Base-by-base conservation (phyloP, 2,888 invertebrate genomes). In the Rotaria sp. region DNA sequence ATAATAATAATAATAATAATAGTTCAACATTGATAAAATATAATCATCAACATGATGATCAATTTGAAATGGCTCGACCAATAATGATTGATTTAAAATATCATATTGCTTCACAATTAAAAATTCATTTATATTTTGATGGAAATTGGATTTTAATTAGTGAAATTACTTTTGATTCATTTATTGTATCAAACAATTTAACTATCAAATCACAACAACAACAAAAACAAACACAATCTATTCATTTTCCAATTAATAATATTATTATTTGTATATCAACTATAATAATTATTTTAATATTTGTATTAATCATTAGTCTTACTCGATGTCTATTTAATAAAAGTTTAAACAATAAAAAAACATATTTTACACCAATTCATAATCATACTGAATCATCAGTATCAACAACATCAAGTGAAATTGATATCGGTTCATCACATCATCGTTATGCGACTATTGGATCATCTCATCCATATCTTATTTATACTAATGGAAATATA, bases 111-210 rank as follows among this genome's bases (percentile, higher is more conserved):
- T 45, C 80, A 45, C 41, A 45, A 45, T 8, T 80, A 26, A 41
- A 80, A 80, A n/a, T 80, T 26, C 26, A 45, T 45, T 45, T 80
- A 11, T 80, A 80, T 45, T 80, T 80, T n/a, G 80, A 80, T 80
- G 35, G n/a, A 38, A 15, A n/a, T 80, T 80, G 45, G 45, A 45
- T 80, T 45, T 80, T 80, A 80, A 80, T 80, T 26, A 80, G 80
- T 80, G 80, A 80, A 80, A 15, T 80, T 10, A 80, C 80, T 21
- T 80, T 80, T 26, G 80, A 80, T 80, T 80, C 80, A 80, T 80
- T 45, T 45, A 45, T 80, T 45, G 45, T 80, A 35, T 21, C 45
- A 80, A 80, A 10, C 3, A 11, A n/a, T 4, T 11, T 5, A 13
- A 24, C 7, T 10, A 26, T 45, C 15, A 10, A 45, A 80, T 26